phyloP scores from a whole-genome alignment of 2,888 invertebrate genomes.

The Germaria angustata region DNA sequence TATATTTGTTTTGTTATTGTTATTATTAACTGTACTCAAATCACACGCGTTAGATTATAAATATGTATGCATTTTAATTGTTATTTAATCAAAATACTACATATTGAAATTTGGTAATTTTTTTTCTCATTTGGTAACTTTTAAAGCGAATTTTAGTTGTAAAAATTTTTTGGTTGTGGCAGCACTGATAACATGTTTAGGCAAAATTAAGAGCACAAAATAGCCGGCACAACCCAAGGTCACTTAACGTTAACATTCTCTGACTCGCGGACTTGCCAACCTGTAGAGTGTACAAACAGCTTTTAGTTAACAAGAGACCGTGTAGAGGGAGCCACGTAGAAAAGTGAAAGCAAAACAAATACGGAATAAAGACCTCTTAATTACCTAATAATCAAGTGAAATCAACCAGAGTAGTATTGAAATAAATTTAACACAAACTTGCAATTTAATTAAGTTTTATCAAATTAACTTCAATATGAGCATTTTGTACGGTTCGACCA shows the following conservation, averaged over 20 bases:
- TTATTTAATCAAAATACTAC: no score
- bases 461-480: conserved; percentile 58
- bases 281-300: background rate
- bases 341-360: background rate
- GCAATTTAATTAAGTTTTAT: background rate
- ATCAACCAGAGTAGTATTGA: background rate
- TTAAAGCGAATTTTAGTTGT: no score
- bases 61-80: no score
- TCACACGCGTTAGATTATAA: no score
- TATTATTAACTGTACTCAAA: no score
- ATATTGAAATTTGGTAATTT: no score
- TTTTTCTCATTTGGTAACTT: no score
- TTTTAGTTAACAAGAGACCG: conserved; percentile 28
- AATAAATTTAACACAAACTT: background rate
- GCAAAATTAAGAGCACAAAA: conserved; percentile 1
- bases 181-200: background rate
- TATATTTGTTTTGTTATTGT: no score
- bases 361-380: conserved; percentile 17
- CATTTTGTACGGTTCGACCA: conserved; percentile 64
- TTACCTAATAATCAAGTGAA: conserved; percentile 47
- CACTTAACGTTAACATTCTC: no score
- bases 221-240: conserved; percentile 21
- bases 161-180: no score
- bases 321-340: conserved; percentile 6
- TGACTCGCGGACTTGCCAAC: background rate